These are phyloP conservation scores for Metopolophium dirhodum DNA, from an alignment of 1,140 invertebrate genomes.

Conservation along the genomic window DNA sequence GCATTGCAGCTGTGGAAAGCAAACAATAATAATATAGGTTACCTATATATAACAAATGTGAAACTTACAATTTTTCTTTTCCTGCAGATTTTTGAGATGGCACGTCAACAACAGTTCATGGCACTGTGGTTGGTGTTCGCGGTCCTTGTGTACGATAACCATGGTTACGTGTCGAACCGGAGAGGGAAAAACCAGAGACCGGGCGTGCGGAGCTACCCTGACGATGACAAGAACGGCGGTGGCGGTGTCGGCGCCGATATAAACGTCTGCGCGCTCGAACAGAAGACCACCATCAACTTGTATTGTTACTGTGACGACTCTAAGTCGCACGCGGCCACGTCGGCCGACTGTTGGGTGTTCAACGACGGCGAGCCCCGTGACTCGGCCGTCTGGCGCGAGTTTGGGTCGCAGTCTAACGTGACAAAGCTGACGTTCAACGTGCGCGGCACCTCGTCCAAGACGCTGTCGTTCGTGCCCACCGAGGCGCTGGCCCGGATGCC, in stretches of 20 bases:
- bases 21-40: not conserved
- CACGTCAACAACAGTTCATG: not conserved
- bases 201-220: not conserved
- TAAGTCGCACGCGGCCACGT: constrained; percentile 62
- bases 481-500: constrained; percentile 71
- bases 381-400: constrained; percentile 72
- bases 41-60: no score
- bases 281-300: constrained; percentile 62
- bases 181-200: constrained; percentile 16
- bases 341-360: constrained; percentile 72
- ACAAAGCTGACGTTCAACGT: constrained; percentile 74
- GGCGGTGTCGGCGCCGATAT: constrained; percentile 19
- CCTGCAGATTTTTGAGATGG: not conserved
- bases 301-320: constrained; percentile 65
- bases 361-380: constrained; percentile 69
- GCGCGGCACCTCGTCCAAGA: constrained; percentile 67
- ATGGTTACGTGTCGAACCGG: constrained; percentile 21
- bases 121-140: not conserved
- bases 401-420: constrained; percentile 73
- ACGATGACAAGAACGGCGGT: not conserved
- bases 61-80: not conserved
- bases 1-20: not conserved
- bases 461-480: constrained; percentile 73
- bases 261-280: constrained; percentile 65
- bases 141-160: not conserved